A percentile compares a stretch with the other conserved stretches of the same genome.
Conservation (phyloP, 2,888 invertebrate species). For the Leucophenga maculata region DNA sequence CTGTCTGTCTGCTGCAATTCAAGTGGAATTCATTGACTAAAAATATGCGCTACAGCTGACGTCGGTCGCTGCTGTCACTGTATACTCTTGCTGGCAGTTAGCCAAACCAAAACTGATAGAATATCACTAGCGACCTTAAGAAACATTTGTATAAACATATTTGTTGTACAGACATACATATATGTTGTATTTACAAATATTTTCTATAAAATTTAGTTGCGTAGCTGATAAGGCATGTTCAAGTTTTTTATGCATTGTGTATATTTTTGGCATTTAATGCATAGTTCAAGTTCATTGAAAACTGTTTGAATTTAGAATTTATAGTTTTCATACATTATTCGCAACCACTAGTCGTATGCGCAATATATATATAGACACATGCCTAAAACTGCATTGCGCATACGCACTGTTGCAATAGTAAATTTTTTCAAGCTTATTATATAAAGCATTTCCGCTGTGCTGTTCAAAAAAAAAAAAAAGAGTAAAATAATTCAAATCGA, state of each 20-base stretch:
- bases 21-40: constrained; percentile 9
- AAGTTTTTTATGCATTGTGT: no score
- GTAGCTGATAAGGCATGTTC: no score
- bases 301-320: not conserved
- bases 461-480: not conserved
- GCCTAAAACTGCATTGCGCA: no score
- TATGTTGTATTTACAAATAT: no score
- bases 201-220: no score
- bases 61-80: not conserved
- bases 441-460: constrained; percentile 14
- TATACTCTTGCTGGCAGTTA: not conserved
- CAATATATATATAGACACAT: no score
- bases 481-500: not conserved
- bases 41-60: not conserved
- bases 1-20: no score
- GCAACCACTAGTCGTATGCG: no score
- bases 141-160: no score
- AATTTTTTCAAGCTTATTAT: not conserved
- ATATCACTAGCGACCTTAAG: not conserved
- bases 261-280: no score
- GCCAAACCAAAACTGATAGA: not conserved
- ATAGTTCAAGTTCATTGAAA: constrained; percentile 11
- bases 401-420: no score
- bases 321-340: not conserved
- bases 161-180: no score